Conservation (phyloP, 1,140 invertebrate species). For the Drosophila bocqueti region DNA sequence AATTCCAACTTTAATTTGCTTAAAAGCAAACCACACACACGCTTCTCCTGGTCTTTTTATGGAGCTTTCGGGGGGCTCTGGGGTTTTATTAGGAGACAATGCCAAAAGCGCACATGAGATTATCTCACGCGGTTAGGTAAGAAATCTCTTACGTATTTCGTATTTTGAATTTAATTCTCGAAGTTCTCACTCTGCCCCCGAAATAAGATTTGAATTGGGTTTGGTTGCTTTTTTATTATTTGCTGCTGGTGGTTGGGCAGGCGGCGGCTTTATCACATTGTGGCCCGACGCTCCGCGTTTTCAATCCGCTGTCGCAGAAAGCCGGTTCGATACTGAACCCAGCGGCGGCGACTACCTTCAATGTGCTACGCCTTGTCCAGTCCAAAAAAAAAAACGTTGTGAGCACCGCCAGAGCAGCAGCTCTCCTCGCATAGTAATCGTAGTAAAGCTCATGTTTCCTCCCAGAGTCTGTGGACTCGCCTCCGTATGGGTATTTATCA, state of each 20-base stretch:
- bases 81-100: slow-evolving; percentile 33
- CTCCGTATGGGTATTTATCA: slow-evolving; percentile 34
- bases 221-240: slow-evolving; percentile 24
- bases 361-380: slow-evolving; percentile 74
- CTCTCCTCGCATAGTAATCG: slow-evolving; percentile 61
- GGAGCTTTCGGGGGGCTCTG: slow-evolving; percentile 13
- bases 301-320: slow-evolving; percentile 84
- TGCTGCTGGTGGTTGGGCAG: slow-evolving; percentile 43
- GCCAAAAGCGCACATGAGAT: slow-evolving; percentile 20
- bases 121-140: slow-evolving; percentile 40
- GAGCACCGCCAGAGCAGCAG: slow-evolving; percentile 24
- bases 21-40: slow-evolving; percentile 48
- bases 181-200: slow-evolving; percentile 38
- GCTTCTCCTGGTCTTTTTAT: slow-evolving; percentile 39
- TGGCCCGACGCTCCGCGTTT: slow-evolving; percentile 51
- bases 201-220: slow-evolving; percentile 32
- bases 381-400: slow-evolving; percentile 18
- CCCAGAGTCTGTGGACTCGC: slow-evolving; percentile 31
- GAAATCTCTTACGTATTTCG: slow-evolving; percentile 5
- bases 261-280: slow-evolving; percentile 56
- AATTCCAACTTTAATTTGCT: slow-evolving; percentile 66
- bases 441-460: slow-evolving; percentile 74
- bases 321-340: slow-evolving; percentile 84
- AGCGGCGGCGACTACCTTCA: slow-evolving; percentile 27
- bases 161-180: slow-evolving; percentile 1